Evolutionary conservation across 2,113 vertebrate species (phyloP), one percentile per base, ranked within the genome.

Genomic region (Pomatorhinus ruficollis): DNA sequence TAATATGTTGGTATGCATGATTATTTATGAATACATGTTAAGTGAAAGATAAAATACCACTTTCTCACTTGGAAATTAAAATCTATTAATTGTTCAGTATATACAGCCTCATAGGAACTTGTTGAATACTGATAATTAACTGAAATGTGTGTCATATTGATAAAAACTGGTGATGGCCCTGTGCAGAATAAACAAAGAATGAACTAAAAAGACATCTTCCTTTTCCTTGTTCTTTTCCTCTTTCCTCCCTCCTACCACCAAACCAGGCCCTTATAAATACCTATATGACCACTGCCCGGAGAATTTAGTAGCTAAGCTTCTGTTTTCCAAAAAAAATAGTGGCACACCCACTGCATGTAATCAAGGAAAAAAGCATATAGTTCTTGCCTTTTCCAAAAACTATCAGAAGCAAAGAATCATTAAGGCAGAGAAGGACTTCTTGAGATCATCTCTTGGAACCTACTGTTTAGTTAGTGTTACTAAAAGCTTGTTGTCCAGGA

Each of bases 1-100:
- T 98, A 98, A 97, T 97, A 97, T 98, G 96, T 98, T 98, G 98
- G 97, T 97, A 98, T 98, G 97, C 96, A 98, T 98, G 97, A 98
- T 97, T 97, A 98, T 97, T 98, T 97, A 97, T 98, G 96, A 98
- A 97, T 97, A 96, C 49, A 82, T 70, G 68, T 89, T 97, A 96
- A 97, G 39, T 88, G 84, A 45, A 24, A 33, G 81, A 97, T 90
- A 95, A 98, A 97, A 97, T 74, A 90, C 83, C 88, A n/a, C 54
- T 84, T 89, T 87, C 17, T 88, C 63, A 44, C 94, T 97, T 97
- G 88, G 95, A 83, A 93, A 92, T 66, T 89, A 97, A 97, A 96
- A 91, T 39, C 2, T 86, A 89, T 72, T 90, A 89, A 93, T 90
- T 85, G 22, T 78, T 93, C 45, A 82, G 65, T 44, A 91, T 76